Evolutionary conservation across 2,888 invertebrate species (phyloP).

Genomic region (Amphipyra berbera): DNA sequence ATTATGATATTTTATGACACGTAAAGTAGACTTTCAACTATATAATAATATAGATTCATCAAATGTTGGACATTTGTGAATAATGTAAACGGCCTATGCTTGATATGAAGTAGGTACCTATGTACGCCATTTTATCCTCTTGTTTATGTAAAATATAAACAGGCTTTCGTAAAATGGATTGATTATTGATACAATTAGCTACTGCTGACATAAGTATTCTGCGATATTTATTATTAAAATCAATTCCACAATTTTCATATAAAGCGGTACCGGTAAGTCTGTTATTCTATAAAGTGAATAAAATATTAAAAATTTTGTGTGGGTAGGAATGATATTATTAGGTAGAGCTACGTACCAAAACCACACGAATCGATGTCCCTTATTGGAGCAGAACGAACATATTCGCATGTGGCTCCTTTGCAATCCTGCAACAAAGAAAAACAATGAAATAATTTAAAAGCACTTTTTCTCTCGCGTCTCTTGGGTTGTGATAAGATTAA

Average conservation of each 20-base stretch:
- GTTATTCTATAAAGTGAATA: neutral
- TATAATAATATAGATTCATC: conserved; percentile 12
- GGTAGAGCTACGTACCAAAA: conserved; percentile 87
- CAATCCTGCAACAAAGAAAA: conserved; percentile 78
- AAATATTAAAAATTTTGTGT: neutral
- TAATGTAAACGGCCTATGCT: conserved; percentile 10
- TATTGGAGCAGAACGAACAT: conserved; percentile 92
- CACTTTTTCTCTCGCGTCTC: no score
- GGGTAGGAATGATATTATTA: no score
- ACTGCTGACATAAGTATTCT: conserved; percentile 12
- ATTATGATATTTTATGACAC: conserved; percentile 41
- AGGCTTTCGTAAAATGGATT: conserved; percentile 23
- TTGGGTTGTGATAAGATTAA: no score
- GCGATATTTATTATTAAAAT: neutral
- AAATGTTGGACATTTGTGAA: conserved; percentile 12
- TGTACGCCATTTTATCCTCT: conserved; percentile 16
- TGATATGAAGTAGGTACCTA: neutral
- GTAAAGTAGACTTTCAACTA: conserved; percentile 42
- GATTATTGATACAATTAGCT: conserved; percentile 23
- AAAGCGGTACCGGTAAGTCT: neutral
- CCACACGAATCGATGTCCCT: conserved; percentile 90
- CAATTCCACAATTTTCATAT: no score
- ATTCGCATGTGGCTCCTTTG: conserved; percentile 89
- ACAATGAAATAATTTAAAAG: no score
- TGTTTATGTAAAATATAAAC: conserved; percentile 31